phyloP scores from a whole-genome alignment of 2,888 invertebrate genomes.

The Caenorhabditis doughertyi region DNA sequence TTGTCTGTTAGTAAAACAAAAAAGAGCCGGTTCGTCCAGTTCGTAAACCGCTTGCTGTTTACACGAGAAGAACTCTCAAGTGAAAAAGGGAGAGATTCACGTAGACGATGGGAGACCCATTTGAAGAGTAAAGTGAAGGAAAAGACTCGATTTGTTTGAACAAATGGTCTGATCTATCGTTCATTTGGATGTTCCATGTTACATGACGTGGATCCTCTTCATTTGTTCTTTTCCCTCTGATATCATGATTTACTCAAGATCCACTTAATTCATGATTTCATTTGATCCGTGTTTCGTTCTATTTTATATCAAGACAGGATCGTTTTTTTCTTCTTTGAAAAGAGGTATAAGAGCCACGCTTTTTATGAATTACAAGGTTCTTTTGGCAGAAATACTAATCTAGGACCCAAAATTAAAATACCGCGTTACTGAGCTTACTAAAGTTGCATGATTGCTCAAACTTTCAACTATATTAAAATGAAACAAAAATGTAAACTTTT shows the following conservation, averaged over 20 bases:
- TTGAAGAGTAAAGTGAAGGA: neutral
- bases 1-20: conserved; percentile 32
- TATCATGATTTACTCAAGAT: conserved; percentile 6
- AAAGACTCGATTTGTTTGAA: conserved; percentile 30
- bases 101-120: conserved; percentile 43
- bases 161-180: conserved; percentile 36
- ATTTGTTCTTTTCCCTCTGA: neutral
- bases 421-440: too few species aligned
- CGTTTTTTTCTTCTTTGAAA: too few species aligned
- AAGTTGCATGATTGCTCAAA: too few species aligned
- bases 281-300: neutral
- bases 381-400: too few species aligned
- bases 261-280: neutral
- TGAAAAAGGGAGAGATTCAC: conserved; percentile 16
- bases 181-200: conserved; percentile 29
- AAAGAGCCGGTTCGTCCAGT: conserved; percentile 43
- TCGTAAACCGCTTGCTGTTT: conserved; percentile 55
- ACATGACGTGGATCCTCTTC: conserved; percentile 34
- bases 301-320: too few species aligned
- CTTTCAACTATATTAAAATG: too few species aligned
- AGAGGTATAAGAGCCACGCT: too few species aligned
- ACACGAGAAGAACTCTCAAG: conserved; percentile 31
- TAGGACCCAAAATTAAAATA: too few species aligned
- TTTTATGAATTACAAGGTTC: too few species aligned
- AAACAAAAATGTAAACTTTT: too few species aligned